Percentiles rank a stretch among this genome's conserved stretches.
Conservation (phyloP, 2,113 vertebrate species). For the Sinocyclocheilus grahami region DNA sequence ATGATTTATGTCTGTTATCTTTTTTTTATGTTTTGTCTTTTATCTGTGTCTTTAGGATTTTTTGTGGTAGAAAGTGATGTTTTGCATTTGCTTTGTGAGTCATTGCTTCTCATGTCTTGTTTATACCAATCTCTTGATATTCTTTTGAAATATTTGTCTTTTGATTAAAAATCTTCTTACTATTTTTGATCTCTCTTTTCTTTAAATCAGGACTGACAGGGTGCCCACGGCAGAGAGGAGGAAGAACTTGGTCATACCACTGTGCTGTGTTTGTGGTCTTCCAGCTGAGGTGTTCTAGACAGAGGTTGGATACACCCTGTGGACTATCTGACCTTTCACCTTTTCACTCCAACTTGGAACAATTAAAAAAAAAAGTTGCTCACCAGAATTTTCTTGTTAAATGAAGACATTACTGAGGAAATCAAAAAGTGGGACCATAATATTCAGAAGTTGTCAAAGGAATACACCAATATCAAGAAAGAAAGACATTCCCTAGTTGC, state of each 20-base stretch:
- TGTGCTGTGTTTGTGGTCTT: constrained; percentile 46
- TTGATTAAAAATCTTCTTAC: constrained; percentile 4
- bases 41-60: neutral
- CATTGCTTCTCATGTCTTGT: neutral
- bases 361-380: constrained; percentile 9
- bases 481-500: constrained; percentile 40
- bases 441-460: constrained; percentile 41
- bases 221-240: constrained; percentile 17
- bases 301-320: constrained; percentile 33
- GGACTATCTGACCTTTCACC: constrained; percentile 37
- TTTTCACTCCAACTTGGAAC: constrained; percentile 45
- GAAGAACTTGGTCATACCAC: constrained; percentile 23
- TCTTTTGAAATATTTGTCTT: neutral
- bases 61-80: neutral
- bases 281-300: constrained; percentile 41
- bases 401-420: constrained; percentile 38
- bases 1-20: neutral
- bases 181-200: neutral
- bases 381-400: neutral
- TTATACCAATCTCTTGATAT: neutral
- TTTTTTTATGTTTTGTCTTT: neutral
- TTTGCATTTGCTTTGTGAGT: neutral
- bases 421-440: constrained; percentile 50
- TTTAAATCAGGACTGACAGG: constrained; percentile 21
- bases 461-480: constrained; percentile 44